Conservation (phyloP, 2,888 invertebrate genomes). For the Polydrusus cervinus region DNA sequence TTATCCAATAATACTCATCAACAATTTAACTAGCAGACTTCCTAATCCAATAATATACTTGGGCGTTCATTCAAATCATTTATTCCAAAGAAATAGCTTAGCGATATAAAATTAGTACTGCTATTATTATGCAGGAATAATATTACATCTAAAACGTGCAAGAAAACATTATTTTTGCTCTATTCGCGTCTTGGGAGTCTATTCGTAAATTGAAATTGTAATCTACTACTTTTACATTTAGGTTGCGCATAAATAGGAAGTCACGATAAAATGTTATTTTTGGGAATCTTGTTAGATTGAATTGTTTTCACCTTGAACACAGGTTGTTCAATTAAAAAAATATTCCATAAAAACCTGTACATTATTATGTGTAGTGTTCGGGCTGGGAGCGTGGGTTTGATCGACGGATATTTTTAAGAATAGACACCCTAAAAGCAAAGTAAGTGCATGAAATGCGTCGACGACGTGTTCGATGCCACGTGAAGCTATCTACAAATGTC, state of each 20-base stretch:
- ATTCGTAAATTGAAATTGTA: not conserved
- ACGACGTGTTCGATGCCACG: conserved; percentile 36
- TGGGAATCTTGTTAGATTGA: too few species aligned
- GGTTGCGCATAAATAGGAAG: too few species aligned
- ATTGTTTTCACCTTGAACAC: too few species aligned
- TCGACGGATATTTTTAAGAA: too few species aligned
- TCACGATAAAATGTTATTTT: too few species aligned
- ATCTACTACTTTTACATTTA: too few species aligned
- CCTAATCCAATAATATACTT: conserved; percentile 2
- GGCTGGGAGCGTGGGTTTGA: too few species aligned
- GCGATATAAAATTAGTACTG: not conserved
- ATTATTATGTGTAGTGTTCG: too few species aligned
- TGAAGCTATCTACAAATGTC: conserved; percentile 35
- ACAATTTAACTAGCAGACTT: not conserved
- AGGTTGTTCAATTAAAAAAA: too few species aligned
- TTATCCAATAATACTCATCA: not conserved
- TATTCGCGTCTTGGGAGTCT: not conserved
- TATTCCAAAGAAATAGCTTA: conserved; percentile 2
- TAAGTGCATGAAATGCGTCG: not conserved
- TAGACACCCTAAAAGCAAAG: too few species aligned
- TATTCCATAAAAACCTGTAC: too few species aligned
- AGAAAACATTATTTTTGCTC: not conserved
- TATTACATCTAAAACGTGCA: not conserved
- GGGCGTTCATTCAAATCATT: conserved; percentile 7
- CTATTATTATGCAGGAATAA: conserved; percentile 3